phyloP scores from a whole-genome alignment of 2,888 invertebrate genomes.

The Sphinx pinastri region DNA sequence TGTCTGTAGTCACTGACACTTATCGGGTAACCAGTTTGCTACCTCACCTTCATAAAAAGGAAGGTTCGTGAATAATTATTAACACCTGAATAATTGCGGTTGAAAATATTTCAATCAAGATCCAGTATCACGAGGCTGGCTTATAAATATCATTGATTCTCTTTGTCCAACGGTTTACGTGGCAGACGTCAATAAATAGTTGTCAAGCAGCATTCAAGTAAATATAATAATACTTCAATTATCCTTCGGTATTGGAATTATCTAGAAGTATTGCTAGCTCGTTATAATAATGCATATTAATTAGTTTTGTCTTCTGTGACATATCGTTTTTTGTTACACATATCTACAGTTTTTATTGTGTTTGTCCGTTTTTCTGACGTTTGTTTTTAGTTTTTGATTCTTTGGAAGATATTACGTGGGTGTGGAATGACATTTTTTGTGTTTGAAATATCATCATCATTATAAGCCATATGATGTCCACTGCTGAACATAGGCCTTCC shows the following conservation, averaged over 20 bases:
- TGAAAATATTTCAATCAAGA: too few species aligned
- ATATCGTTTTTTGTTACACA: not conserved
- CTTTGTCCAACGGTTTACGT: not conserved
- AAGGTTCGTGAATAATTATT: too few species aligned
- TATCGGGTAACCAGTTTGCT: too few species aligned
- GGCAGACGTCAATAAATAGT: not conserved
- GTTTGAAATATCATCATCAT: not conserved
- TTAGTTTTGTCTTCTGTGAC: constrained; percentile 8
- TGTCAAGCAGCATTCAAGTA: not conserved
- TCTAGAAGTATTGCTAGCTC: constrained; percentile 1
- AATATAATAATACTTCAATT: constrained; percentile 14
- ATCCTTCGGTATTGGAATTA: not conserved
- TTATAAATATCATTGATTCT: not conserved
- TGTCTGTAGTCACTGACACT: too few species aligned
- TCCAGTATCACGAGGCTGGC: too few species aligned
- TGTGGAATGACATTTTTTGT: not conserved
- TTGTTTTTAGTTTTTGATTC: not conserved
- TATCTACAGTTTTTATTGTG: not conserved
- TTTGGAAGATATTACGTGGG: not conserved
- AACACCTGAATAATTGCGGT: too few species aligned
- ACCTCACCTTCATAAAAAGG: too few species aligned
- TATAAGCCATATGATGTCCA: not conserved
- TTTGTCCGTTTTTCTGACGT: not conserved
- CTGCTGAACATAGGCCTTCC: too few species aligned
- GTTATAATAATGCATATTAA: constrained; percentile 20